These are phyloP conservation scores for Microcebus griseorufus DNA, from an alignment of 2,113 vertebrate genomes.

Conservation along the genomic window DNA sequence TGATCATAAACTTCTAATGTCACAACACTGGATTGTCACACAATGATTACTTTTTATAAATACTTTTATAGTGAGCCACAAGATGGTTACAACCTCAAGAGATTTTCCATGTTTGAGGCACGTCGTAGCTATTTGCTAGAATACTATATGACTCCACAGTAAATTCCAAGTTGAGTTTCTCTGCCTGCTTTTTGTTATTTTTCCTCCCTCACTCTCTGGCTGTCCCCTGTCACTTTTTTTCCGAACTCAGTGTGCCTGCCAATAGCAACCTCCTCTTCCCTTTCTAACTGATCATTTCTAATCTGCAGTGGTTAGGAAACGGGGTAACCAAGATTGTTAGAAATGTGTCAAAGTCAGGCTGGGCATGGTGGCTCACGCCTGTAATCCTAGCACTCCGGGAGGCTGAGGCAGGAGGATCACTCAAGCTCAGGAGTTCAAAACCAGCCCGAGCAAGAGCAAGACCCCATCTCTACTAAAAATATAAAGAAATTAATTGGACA, in stretches of 20 bases:
- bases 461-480: too few relatives aligned
- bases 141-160: neutral
- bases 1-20: neutral
- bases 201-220: conserved; percentile 2
- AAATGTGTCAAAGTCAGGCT: neutral
- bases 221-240: conserved; percentile 27
- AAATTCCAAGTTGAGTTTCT: neutral
- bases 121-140: neutral
- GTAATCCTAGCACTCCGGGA: too few relatives aligned
- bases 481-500: too few relatives aligned
- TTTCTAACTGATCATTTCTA: neutral
- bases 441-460: too few relatives aligned
- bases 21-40: neutral
- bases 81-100: neutral
- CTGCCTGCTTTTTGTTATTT: neutral
- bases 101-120: neutral
- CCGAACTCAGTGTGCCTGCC: conserved; percentile 15
- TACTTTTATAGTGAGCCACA: neutral
- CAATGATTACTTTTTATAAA: neutral
- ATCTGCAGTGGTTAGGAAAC: neutral
- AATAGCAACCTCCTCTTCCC: neutral
- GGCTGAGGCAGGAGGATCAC: too few relatives aligned
- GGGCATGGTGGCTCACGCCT: too few relatives aligned
- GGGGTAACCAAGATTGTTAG: neutral
- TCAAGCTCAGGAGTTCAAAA: too few relatives aligned